Evolutionary conservation across 2,113 vertebrate genomes (phyloP), one percentile per base, ranked within the genome.

Genomic region (Salvator merianae): DNA sequence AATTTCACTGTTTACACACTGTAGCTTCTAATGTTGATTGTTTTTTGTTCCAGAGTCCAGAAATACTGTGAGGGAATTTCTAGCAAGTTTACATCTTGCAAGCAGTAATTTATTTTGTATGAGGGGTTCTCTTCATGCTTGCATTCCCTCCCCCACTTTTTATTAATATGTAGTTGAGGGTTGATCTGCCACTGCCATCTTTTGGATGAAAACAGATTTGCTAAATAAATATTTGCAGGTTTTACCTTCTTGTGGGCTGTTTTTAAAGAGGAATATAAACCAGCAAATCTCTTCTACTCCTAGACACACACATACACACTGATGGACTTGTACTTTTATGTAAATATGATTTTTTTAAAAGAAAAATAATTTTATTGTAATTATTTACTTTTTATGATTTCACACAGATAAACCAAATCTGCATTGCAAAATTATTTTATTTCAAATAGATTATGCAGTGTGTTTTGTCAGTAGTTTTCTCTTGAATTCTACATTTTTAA

Each of bases 151-250:
- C 14, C 28, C 68, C 68, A 14, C 59, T 38, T 50, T 30, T 0
- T 4, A 4, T 20, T 71, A 72, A 78, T 40, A 14, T 72, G 50
- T 47, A 38, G 72, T 70, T 66, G 16, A 6, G 77, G 5, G 76
- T 79, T 91, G 82, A 92, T 89, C 85, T 84, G 2, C 53, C 79
- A 59, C 77, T 87, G 89, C 88, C 88, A 68, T 80, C 87, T 85
- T n/a, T 89, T 79, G 93, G 84, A 26, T 59, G 28, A 65, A 62
- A 81, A 28, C 32, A 81, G 82, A 63, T 36, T 75, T 68, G 82
- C 59, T 66, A 72, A 69, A 20, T 5, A 1, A 69, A 20, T 6
- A 0, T 14, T 69, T 70, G 0, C 13, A 38, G 0, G 28, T 78
- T 30, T 81, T 79, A 40, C 73, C 55, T 34, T 86, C 47, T 24